Conservation (phyloP, 2,888 invertebrate species). For the Orthosia incerta region DNA sequence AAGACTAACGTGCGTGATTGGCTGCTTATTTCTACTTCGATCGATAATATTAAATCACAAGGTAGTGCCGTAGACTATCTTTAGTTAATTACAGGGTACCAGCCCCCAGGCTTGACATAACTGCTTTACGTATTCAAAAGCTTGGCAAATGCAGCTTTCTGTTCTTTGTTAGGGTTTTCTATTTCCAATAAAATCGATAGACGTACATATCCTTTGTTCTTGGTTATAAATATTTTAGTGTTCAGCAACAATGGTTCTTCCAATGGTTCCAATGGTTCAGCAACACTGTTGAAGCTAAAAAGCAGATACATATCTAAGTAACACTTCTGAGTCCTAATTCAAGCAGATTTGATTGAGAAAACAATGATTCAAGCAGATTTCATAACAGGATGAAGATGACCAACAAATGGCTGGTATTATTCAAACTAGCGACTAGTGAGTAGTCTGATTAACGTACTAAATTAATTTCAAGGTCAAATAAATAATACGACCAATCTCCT, state of each 20-base stretch:
- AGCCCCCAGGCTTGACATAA: not conserved
- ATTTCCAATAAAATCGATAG: conserved; percentile 19
- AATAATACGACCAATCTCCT: not conserved
- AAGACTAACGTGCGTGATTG: conserved; percentile 22
- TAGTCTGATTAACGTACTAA: no score
- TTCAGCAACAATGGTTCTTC: not conserved
- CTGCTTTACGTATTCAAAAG: conserved; percentile 24
- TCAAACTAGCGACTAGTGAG: no score
- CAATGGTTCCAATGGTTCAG: no score
- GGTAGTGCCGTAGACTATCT: not conserved
- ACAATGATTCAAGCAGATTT: not conserved
- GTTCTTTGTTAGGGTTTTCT: conserved; percentile 6
- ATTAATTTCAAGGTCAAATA: not conserved
- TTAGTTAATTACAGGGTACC: conserved; percentile 9
- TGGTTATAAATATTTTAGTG: conserved; percentile 3
- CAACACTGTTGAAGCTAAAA: not conserved
- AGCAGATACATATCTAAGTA: not conserved
- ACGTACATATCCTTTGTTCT: conserved; percentile 9
- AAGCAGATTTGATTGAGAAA: not conserved
- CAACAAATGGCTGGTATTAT: no score
- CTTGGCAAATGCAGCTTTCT: conserved; percentile 16
- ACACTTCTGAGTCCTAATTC: not conserved
- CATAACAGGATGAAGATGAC: not conserved
- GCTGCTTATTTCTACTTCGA: conserved; percentile 20
- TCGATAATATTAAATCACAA: conserved; percentile 20